Percentiles rank a stretch among this genome's conserved stretches.
Evolutionary conservation across 2,113 vertebrate genomes (phyloP).

Genomic region (Gymnocephalus cernua): DNA sequence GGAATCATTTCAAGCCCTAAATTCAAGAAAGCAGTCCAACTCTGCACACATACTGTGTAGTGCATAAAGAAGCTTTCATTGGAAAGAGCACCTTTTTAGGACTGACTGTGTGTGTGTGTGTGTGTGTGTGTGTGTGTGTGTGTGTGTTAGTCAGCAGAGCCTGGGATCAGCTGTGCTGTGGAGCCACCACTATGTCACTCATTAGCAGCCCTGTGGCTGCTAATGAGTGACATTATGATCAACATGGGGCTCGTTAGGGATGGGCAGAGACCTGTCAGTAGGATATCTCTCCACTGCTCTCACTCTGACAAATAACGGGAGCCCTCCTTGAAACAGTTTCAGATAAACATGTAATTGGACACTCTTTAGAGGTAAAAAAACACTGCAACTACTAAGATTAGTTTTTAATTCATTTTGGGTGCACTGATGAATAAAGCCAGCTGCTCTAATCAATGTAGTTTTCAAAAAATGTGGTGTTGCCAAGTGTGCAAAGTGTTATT

Average conservation of each 20-base stretch:
- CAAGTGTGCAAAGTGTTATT: conserved; percentile 4
- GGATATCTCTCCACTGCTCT: conserved; percentile 32
- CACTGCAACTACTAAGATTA: neutral
- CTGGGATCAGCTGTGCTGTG: conserved; percentile 50
- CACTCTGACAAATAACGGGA: conserved; percentile 36
- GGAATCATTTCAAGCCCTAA: conserved; percentile 9
- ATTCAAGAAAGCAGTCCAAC: conserved; percentile 19
- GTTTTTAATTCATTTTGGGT: neutral
- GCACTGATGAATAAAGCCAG: neutral
- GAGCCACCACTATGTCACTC: conserved; percentile 48
- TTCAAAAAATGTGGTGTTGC: conserved; percentile 11
- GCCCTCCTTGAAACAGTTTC: conserved; percentile 4
- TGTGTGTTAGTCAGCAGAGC: conserved; percentile 29
- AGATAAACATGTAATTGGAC: conserved; percentile 1
- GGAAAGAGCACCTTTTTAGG: conserved; percentile 42
- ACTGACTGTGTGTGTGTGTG: no score
- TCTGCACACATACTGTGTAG: conserved; percentile 1
- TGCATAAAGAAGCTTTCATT: conserved; percentile 22
- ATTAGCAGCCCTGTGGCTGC: conserved; percentile 66
- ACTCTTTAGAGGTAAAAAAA: neutral
- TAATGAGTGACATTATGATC: conserved; percentile 71
- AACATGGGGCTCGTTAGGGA: conserved; percentile 68
- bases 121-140: conserved; percentile 10
- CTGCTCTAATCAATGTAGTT: conserved; percentile 16
- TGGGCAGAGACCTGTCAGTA: conserved; percentile 35